Evolutionary conservation across 2,888 invertebrate genomes (phyloP), one percentile per base, ranked within the genome.

Genomic region (Tupiocoris notatus): DNA sequence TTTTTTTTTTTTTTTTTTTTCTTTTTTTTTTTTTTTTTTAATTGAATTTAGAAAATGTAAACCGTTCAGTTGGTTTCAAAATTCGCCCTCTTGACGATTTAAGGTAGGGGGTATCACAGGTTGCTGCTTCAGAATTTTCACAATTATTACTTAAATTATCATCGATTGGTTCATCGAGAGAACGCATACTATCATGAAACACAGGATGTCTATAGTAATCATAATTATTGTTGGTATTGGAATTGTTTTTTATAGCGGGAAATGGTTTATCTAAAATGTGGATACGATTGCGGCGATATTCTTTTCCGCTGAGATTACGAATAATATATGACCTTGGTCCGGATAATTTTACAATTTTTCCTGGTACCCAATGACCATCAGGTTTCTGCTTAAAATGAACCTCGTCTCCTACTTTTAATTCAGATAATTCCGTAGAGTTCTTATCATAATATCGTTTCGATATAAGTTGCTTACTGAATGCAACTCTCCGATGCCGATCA

Each of bases 351-450:
- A n/a, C 16, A 24, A 63, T 23, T 21, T 23, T 22, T 12, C 63
- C 63, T 23, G 24, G 63, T 23, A 9, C 9, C 63, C 63, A 63
- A 63, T 21, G 63, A 23, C 24, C 23, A 21, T 63, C 23, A 9
- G 63, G 63, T 63, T 63, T 23, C 23, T 23, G 23, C 24, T 63
- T 63, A 18, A 23, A 63, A 22, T 63, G 24, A 22, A 63, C 24
- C 9, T 63, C n/a, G 21, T 63, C 63, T 23, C 63, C 24, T 6
- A n/a, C 24, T 17, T 9, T 18, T 21, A 63, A 63, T 9, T 63
- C 6, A 9, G 63, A 22, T 22, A 23, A 63, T 21, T 63, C 9
- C 3, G 21, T 9, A 63, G 23, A 63, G 7, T 63, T 63, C 18
- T 20, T 62, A 20, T 20, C 62, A 62, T 18, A 62, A 20, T 62